Evolutionary conservation across 35 echinoderm and acorn worm species (phyloP).

Genomic region (Heliocidaris tuberculata): DNA sequence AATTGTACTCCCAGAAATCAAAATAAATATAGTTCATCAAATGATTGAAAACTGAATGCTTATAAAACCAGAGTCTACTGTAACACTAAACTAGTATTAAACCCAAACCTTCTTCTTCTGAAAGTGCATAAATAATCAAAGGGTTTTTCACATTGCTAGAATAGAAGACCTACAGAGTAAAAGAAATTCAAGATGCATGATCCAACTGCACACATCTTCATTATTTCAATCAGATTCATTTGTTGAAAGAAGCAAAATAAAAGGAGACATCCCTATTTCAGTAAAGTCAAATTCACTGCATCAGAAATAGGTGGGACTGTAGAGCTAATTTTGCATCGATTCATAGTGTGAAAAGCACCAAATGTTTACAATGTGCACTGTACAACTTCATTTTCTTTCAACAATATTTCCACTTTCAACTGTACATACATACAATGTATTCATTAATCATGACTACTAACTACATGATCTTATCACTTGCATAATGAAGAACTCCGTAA

Average conservation of each 20-base stretch:
- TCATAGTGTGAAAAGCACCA: neutral
- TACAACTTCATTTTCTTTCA: neutral
- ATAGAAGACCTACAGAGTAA: too few relatives aligned
- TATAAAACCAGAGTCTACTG: neutral
- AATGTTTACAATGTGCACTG: conserved; percentile 17
- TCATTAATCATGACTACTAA: neutral
- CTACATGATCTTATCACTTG: neutral
- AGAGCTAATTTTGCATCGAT: neutral
- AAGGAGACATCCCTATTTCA: neutral
- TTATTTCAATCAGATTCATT: neutral
- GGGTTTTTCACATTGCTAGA: neutral
- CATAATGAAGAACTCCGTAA: neutral
- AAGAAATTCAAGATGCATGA: too few relatives aligned
- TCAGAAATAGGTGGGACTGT: neutral
- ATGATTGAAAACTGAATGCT: neutral
- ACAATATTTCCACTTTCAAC: neutral
- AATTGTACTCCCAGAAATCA: neutral
- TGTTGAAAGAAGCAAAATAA: too few relatives aligned
- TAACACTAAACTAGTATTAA: neutral
- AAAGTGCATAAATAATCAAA: neutral
- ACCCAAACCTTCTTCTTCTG: neutral
- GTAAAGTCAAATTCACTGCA: neutral
- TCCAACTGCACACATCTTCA: too few relatives aligned
- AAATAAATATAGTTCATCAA: neutral
- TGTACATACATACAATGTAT: conserved; percentile 6